Evolutionary conservation across 2,888 invertebrate genomes (phyloP).

Genomic region (Blera fallax): DNA sequence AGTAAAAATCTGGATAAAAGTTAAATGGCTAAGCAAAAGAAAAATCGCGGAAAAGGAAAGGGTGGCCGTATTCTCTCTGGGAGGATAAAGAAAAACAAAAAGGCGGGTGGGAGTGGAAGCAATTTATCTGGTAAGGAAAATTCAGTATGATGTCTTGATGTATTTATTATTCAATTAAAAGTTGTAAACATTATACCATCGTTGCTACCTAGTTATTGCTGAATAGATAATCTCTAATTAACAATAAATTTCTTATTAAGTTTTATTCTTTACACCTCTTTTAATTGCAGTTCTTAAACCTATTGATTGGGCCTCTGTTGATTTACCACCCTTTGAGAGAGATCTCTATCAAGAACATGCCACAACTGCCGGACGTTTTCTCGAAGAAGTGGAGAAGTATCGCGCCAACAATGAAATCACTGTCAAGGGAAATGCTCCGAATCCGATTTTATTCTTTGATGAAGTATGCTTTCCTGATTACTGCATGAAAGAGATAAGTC

Average conservation of each 20-base stretch:
- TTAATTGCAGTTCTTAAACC: neutral
- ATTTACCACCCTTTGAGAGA: constrained; percentile 87
- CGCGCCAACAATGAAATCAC: constrained; percentile 86
- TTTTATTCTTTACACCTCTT: too few species aligned
- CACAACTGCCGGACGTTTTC: constrained; percentile 83
- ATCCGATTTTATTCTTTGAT: constrained; percentile 88
- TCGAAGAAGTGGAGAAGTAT: constrained; percentile 86
- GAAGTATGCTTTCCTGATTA: constrained; percentile 89
- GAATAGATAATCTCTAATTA: too few species aligned
- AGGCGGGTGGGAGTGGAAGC: neutral
- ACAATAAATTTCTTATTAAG: too few species aligned
- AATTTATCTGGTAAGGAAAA: neutral
- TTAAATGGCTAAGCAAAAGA: neutral
- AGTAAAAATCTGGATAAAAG: neutral
- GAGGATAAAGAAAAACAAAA: neutral
- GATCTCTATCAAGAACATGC: constrained; percentile 89
- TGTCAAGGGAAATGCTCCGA: constrained; percentile 86
- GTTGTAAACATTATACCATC: too few species aligned
- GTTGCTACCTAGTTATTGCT: too few species aligned
- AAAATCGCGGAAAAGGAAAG: neutral
- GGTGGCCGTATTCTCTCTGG: neutral
- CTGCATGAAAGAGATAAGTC: constrained; percentile 84
- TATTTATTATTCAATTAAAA: neutral
- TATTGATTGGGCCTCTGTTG: constrained; percentile 82
- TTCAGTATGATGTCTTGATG: neutral